These are phyloP conservation scores for Theretra japonica DNA, from an alignment of 2,888 invertebrate genomes.

Conservation along the genomic window DNA sequence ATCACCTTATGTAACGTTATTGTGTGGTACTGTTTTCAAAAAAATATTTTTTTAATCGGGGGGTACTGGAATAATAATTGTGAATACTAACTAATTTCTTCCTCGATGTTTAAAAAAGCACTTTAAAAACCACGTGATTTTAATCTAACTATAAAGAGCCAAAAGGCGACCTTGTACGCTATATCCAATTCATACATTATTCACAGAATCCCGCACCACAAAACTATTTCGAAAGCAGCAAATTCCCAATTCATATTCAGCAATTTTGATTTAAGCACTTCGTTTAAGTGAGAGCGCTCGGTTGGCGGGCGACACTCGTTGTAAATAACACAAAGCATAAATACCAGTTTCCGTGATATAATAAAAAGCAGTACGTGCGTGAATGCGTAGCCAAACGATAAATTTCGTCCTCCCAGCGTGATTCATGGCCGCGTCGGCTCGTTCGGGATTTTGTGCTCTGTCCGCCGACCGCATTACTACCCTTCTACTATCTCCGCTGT, in stretches of 20 bases:
- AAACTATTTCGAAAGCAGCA: background rate
- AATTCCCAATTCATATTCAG: background rate
- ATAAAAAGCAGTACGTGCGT: conserved; percentile 56
- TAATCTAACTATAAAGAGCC: no score
- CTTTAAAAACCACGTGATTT: no score
- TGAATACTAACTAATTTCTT: no score
- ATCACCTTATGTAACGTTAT: background rate
- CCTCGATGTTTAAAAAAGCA: no score
- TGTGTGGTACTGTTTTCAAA: no score
- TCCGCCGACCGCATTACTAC: conserved; percentile 41
- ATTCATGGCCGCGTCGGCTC: conserved; percentile 49
- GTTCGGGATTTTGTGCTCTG: conserved; percentile 46
- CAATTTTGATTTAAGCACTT: conserved; percentile 14
- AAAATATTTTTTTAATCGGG: no score
- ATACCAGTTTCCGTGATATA: conserved; percentile 51
- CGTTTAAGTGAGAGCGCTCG: conserved; percentile 18
- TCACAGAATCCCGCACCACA: background rate
- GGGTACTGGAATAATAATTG: no score
- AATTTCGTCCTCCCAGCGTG: conserved; percentile 46
- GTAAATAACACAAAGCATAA: conserved; percentile 44
- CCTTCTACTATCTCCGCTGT: conserved; percentile 21
- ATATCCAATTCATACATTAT: no score
- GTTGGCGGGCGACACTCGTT: conserved; percentile 24
- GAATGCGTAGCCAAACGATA: conserved; percentile 55
- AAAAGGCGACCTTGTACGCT: no score